Base-by-base conservation (phyloP, 37 sponge, comb jelly and placozoan species). In the Halichondria panicea region DNA sequence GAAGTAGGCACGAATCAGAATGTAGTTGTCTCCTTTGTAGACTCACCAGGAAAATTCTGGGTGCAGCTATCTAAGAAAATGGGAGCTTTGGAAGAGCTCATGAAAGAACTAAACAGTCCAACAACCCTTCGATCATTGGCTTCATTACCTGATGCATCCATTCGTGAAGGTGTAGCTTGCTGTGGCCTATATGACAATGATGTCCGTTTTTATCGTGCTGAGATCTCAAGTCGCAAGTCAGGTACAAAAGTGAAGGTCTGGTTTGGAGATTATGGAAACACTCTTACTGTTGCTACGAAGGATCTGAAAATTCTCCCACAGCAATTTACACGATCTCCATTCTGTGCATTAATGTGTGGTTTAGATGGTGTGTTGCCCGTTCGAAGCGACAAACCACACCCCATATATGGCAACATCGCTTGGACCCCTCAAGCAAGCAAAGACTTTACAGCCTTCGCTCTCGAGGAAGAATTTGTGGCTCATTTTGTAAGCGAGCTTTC, bases 241-340 rank as follows among this genome's bases (percentile, higher is more conserved):
- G 59, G 18, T 19, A 43, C 61, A 1, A 42, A 78, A 73, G 87
- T 78, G 1, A 58, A 67, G 15, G 84, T 93, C 1, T 63, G 74
- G 27, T 93, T 80, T 55, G 81, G 82, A 31, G 94, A 93, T 75
- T 93, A 89, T 44, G 94, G 94, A 1, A 86, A 93, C 70, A 64
- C 44, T 2, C 59, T 67, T 32, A 40, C 32, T n/a, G 62, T 77
- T 22, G 28, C 42, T 15, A 24, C 70, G 30, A 30, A 31, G 11
- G 73, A 48, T 25, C 21, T 86, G 13, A 53, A 43, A 12, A 45
- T 58, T 43, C 50, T 91, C 7, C 70, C 82, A 0, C 32, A 56
- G 28, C 31, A 1, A 18, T 34, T 91, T 53, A 42, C 60, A 5
- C 4, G 36, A 0, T 9, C 7, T 32, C 88, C 91, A 22, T 81